phyloP scores from a whole-genome alignment of 1,140 invertebrate genomes.

The Megalonaias nervosa region DNA sequence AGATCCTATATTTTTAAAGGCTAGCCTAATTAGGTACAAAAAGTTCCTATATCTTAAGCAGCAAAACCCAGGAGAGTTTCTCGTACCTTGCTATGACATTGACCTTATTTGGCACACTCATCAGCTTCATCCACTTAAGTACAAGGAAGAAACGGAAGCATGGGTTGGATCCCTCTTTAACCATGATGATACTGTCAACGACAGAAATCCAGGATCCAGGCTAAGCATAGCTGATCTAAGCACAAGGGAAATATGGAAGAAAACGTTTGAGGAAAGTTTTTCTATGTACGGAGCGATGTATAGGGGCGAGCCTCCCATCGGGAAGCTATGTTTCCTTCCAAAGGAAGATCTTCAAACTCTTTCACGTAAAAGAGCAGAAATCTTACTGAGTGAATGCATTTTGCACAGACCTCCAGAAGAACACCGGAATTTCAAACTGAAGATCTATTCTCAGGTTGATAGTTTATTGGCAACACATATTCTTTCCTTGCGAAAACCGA shows the following conservation, averaged over 20 bases:
- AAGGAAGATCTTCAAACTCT: not conserved
- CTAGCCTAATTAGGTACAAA: slow-evolving; percentile 67
- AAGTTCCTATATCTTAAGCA: slow-evolving; percentile 71
- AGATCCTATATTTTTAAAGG: slow-evolving; percentile 66
- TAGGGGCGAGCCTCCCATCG: slow-evolving; percentile 52
- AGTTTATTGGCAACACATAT: too few relatives aligned
- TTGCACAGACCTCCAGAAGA: too few relatives aligned
- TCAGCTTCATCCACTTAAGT: slow-evolving; percentile 67
- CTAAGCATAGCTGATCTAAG: slow-evolving; percentile 40
- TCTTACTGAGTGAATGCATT: too few relatives aligned
- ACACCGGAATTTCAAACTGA: too few relatives aligned
- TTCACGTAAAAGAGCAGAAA: too few relatives aligned
- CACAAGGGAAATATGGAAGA: slow-evolving; percentile 47
- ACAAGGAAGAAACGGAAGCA: slow-evolving; percentile 62
- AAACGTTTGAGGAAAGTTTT: slow-evolving; percentile 51
- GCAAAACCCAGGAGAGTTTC: slow-evolving; percentile 65
- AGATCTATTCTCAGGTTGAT: too few relatives aligned
- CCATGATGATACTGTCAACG: slow-evolving; percentile 71
- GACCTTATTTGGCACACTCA: slow-evolving; percentile 73
- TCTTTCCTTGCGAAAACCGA: too few relatives aligned
- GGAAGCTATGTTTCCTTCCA: slow-evolving; percentile 27
- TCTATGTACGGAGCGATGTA: slow-evolving; percentile 59
- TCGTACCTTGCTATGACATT: slow-evolving; percentile 73
- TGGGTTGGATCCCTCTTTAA: slow-evolving; percentile 67
- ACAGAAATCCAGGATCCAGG: slow-evolving; percentile 65